Conservation (phyloP, 1,140 invertebrate species). For the Meloidogyne hapla region DNA sequence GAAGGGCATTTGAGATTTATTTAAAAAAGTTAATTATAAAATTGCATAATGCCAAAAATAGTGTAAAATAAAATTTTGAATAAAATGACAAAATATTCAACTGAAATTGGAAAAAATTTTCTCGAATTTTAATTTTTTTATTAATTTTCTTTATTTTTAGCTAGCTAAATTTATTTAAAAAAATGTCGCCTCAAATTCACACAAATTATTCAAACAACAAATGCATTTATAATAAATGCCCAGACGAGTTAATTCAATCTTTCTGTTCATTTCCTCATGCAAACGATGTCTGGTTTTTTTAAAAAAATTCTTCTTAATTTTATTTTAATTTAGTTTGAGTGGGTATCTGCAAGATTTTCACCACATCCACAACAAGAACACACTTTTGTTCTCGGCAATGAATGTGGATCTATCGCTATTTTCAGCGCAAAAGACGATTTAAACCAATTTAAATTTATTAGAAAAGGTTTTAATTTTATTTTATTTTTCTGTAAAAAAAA, state of each 20-base stretch:
- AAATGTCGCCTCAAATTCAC: background rate
- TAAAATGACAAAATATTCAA: no score
- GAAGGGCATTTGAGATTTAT: conserved; percentile 38
- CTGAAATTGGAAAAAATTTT: no score
- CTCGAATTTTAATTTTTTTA: background rate
- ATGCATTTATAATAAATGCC: background rate
- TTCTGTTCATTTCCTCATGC: conserved; percentile 4
- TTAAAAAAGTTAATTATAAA: no score
- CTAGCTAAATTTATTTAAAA: background rate
- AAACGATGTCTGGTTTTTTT: conserved; percentile 12
- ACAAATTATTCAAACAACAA: background rate
- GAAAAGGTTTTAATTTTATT: conserved; percentile 21
- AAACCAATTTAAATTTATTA: conserved; percentile 21
- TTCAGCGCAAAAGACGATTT: conserved; percentile 11
- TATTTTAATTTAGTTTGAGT: conserved; percentile 27
- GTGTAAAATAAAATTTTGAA: background rate
- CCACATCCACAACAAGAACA: conserved; percentile 29
- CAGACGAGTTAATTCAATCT: conserved; percentile 17
- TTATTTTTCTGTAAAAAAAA: conserved; percentile 10
- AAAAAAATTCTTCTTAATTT: conserved; percentile 16
- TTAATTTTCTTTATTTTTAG: background rate
- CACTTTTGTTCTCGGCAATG: conserved; percentile 33
- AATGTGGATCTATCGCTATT: conserved; percentile 18
- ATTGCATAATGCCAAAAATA: no score
- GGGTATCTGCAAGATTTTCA: conserved; percentile 36